Evolutionary conservation across 2,113 vertebrate genomes (phyloP), one percentile per base, ranked within the genome.

Genomic region (Nyctereutes procyonoides): DNA sequence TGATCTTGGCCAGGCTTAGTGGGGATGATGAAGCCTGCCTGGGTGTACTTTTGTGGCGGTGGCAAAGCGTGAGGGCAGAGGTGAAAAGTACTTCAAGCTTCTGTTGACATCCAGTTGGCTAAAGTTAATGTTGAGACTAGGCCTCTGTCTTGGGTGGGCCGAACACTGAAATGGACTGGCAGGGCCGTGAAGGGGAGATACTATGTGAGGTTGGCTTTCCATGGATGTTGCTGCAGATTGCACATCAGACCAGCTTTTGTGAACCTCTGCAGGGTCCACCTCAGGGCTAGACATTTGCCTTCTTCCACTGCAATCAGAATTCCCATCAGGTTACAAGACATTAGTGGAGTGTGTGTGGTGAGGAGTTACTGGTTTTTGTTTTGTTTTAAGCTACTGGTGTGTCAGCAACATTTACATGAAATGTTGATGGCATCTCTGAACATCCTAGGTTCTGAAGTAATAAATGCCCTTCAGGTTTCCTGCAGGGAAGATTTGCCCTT

Each of bases 151-250:
- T 3, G n/a, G 60, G 14, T 22, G 38, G 84, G 79, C 11, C 5
- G 69, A 60, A 10, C 28, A 51, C n/a, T 3, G 2, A 9, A 17
- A 10, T 32, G 0, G 5, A 24, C 51, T 26, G 17, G 15, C 53
- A 11, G 58, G 73, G 82, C 63, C 86, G 26, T 19, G 32, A 24
- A 28, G 62, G 48, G n/a, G 51, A 15, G 32, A 14, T 32, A 3
- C 65, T 38, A 2, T 1, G 1, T 3, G 11, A 67, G 13, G 14
- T 56, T 16, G 8, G 90, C 55, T 55, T 32, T 15, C 71, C 9
- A 1, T 0, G 3, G 58, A 53, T 7, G 2, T 26, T 67, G 2
- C 13, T 58, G 15, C 20, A 8, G 67, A 16, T 8, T 0, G 2
- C 26, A 55, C 22, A 2, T 82, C 15, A 32, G 69, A 65, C 83